Conservation (phyloP, 2,888 invertebrate genomes). For the Dasypolia templi region DNA sequence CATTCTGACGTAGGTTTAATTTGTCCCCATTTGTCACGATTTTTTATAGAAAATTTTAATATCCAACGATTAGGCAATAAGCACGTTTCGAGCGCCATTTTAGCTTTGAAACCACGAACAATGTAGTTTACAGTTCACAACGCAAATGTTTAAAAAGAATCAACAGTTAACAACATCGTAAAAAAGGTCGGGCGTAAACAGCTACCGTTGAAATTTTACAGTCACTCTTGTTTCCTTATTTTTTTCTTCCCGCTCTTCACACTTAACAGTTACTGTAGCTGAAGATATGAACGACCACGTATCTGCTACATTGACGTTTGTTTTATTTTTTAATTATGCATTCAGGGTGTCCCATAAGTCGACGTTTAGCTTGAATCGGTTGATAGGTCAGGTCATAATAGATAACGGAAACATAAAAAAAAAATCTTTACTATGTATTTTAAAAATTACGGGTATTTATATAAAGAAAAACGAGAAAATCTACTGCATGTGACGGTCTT, state of each 20-base stretch:
- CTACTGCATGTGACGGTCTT: no score
- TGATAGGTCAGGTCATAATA: no score
- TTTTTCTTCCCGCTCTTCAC: constrained; percentile 65
- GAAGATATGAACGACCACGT: constrained; percentile 22
- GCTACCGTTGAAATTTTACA: constrained; percentile 87
- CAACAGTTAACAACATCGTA: constrained; percentile 89
- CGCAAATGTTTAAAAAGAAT: constrained; percentile 90
- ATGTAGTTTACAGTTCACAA: constrained; percentile 87
- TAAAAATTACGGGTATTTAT: no score
- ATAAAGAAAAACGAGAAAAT: no score
- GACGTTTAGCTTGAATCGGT: no score
- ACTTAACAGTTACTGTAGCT: constrained; percentile 40
- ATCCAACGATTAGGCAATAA: constrained; percentile 63
- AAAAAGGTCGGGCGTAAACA: constrained; percentile 87
- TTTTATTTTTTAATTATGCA: not conserved
- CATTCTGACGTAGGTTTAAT: constrained; percentile 19
- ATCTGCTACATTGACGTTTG: not conserved
- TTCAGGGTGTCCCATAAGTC: no score
- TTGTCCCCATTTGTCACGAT: constrained; percentile 24
- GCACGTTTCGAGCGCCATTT: constrained; percentile 76
- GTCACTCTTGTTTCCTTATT: constrained; percentile 80
- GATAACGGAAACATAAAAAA: no score
- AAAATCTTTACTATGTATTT: no score
- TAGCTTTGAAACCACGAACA: constrained; percentile 81
- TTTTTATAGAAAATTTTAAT: constrained; percentile 54